phyloP scores from a whole-genome alignment of 2,113 vertebrate genomes.

The Regulus satrapa region DNA sequence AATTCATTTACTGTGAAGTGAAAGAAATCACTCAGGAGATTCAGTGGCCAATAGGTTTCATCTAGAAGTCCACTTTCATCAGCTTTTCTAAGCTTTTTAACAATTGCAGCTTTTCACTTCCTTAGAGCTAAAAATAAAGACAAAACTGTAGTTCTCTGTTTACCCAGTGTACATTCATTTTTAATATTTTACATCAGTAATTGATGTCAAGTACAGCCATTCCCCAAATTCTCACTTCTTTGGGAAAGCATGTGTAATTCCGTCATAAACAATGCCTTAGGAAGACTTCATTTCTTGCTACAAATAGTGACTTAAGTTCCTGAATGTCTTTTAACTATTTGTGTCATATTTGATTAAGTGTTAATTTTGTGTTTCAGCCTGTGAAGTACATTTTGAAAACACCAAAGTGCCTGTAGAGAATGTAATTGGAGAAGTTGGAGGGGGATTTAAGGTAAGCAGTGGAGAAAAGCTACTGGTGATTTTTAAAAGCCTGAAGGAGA shows the following conservation, averaged over 20 bases:
- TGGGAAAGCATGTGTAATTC: neutral
- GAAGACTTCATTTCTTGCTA: neutral
- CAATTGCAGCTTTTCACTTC: neutral
- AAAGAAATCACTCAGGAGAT: neutral
- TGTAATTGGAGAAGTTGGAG: constrained; percentile 91
- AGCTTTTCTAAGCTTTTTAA: neutral
- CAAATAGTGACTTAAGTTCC: neutral
- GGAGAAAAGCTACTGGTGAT: neutral
- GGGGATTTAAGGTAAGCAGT: constrained; percentile 91
- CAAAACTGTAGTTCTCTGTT: neutral
- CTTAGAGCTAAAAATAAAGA: neutral
- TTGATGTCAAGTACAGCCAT: neutral
- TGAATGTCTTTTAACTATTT: neutral
- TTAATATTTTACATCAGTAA: neutral
- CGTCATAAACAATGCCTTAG: neutral
- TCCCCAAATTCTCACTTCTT: neutral
- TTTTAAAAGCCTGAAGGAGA: neutral
- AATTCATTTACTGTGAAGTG: neutral
- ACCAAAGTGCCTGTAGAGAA: constrained; percentile 92
- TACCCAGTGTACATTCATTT: neutral
- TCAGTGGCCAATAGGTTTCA: neutral
- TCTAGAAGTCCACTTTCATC: neutral
- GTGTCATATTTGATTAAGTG: neutral
- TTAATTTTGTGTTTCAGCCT: constrained; percentile 75
- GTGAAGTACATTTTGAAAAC: constrained; percentile 90